Evolutionary conservation across 2,888 invertebrate species (phyloP).

Genomic region (Harpagoxenus sublaevis): DNA sequence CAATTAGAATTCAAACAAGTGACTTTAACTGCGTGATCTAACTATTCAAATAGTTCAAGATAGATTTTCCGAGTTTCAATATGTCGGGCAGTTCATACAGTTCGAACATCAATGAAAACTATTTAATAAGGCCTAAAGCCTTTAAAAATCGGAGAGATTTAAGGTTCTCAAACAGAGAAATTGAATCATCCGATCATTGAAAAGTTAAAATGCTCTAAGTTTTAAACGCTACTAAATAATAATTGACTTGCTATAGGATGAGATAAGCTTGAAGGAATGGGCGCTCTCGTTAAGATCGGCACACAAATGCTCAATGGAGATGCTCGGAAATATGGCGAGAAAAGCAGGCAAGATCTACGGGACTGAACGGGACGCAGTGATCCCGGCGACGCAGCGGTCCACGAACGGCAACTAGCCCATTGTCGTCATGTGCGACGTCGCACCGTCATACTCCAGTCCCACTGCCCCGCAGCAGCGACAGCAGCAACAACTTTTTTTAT

Average conservation of each 20-base stretch:
- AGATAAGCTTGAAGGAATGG: conserved; percentile 99
- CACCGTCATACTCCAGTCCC: conserved; percentile 82
- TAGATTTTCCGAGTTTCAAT: background rate
- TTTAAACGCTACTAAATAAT: background rate
- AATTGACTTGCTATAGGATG: conserved; percentile 90
- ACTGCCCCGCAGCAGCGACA: conserved; percentile 83
- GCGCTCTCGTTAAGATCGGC: conserved; percentile 97
- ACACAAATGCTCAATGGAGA: conserved; percentile 97
- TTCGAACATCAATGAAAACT: background rate
- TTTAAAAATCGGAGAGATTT: background rate
- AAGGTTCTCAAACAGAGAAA: background rate
- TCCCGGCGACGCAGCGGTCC: conserved; percentile 87
- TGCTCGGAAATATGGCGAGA: conserved; percentile 98
- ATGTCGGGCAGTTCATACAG: background rate
- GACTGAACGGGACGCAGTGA: conserved; percentile 89
- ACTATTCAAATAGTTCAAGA: background rate
- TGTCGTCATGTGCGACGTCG: conserved; percentile 59
- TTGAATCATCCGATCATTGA: background rate
- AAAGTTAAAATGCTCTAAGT: background rate
- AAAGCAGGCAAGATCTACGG: conserved; percentile 99
- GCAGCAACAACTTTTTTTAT: conserved; percentile 83
- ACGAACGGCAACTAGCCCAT: conserved; percentile 88
- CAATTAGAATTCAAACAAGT: background rate
- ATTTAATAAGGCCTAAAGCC: background rate
- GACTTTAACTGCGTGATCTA: background rate